These are phyloP conservation scores for Cotesia glomerata DNA, from an alignment of 1,140 invertebrate species.

Conservation along the genomic window DNA sequence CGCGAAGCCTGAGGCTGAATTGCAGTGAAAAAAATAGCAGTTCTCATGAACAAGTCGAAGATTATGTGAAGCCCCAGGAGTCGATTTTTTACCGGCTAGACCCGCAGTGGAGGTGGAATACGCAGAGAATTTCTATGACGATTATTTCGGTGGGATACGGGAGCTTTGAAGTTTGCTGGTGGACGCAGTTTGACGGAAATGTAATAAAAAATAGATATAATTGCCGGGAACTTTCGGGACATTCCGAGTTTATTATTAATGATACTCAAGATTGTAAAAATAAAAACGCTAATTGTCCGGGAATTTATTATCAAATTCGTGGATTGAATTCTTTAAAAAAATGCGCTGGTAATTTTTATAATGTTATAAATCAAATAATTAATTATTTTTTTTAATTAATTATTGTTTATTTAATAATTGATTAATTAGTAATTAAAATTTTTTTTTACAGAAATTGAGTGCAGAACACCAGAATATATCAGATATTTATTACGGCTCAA, in stretches of 20 bases:
- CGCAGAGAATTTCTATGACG: constrained; percentile 37
- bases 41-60: constrained; percentile 40
- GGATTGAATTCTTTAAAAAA: constrained; percentile 41
- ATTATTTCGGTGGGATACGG: constrained; percentile 47
- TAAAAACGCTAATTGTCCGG: constrained; percentile 33
- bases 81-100: constrained; percentile 43
- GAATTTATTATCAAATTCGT: constrained; percentile 39
- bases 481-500: constrained; percentile 41
- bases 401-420: too few species aligned
- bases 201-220: constrained; percentile 19
- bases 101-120: constrained; percentile 37
- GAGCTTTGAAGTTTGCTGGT: constrained; percentile 44
- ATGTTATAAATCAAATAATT: not conserved
- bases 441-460: constrained; percentile 44
- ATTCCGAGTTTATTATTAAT: constrained; percentile 33
- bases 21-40: constrained; percentile 20
- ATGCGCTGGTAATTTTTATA: constrained; percentile 44
- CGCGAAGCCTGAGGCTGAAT: constrained; percentile 38
- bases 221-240: constrained; percentile 36
- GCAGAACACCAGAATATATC: constrained; percentile 45
- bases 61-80: constrained; percentile 42
- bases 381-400: not conserved
- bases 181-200: constrained; percentile 34
- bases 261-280: constrained; percentile 30
- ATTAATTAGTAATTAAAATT: constrained; percentile 3